Evolutionary conservation across 2,888 invertebrate genomes (phyloP), one percentile per base, ranked within the genome.

Genomic region (Myopa testacea): DNA sequence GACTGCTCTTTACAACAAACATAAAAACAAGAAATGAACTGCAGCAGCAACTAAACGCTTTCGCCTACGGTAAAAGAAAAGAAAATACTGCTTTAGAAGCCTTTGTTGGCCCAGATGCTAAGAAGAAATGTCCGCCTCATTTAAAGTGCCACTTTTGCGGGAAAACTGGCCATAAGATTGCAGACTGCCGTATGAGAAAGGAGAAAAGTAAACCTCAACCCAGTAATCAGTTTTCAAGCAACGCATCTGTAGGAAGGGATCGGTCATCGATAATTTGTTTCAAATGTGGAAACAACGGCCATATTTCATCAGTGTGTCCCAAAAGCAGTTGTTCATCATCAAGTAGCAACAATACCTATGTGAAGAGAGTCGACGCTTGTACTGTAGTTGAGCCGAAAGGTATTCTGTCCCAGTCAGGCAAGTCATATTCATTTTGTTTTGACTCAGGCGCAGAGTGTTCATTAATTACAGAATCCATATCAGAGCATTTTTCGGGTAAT

Each of bases 21-120:
- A 63, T 78, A 52, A 69, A 71, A 76, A 78, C 75, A 16, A 76
- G 76, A 78, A 75, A 67, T 52, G 67, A 79, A 55, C 50, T 79
- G 58, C 75, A 77, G 55, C 75, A 71, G 60, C 70, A 74, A 50
- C 60, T 79, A 34, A 60, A 74, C 60, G 77, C 76, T 38, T 77
- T 69, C 52, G 74, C 79, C 10, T 79, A 77, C 58, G 78, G 72
- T 26, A 79, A 78, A 73, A 67, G 75, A 75, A 78, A 75, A 60
- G 75, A 75, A 19, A 40, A 76, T 67, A 67, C 69, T 34, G 65
- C 55, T 76, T 50, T 34, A 12, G 16, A 50, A 50, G 26, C 50
- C 14, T 40, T n/a, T 58, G 12, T 40, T 50, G 65, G 67, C 5
- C 68, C 40, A 67, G n/a, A 77, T 8, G n/a, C 14, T 40, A 40